These are phyloP conservation scores for human DNA, from an alignment of 2,113 vertebrate genomes.

Conservation along the genomic window GRCh38 chr3:3901001-3901500, in stretches of 20 bases:
- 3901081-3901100: conserved; percentile 1
- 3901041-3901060: background rate
- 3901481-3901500: background rate
- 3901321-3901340: background rate
- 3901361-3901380: background rate
- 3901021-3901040: background rate
- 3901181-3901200: background rate
- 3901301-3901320: background rate
- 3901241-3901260: background rate
- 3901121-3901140: background rate
- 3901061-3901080: conserved; percentile 37
- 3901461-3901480: background rate
- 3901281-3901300: background rate
- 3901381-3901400: background rate
- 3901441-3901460: background rate
- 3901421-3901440: background rate
- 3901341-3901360: background rate
- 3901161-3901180: background rate
- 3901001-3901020: background rate
- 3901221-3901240: background rate
- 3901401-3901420: background rate
- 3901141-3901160: background rate
- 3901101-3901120: background rate
- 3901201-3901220: background rate
- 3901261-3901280: background rate